These are phyloP conservation scores for Flexamia atlantica DNA, from an alignment of 2,888 invertebrate genomes.

Conservation along the genomic window DNA sequence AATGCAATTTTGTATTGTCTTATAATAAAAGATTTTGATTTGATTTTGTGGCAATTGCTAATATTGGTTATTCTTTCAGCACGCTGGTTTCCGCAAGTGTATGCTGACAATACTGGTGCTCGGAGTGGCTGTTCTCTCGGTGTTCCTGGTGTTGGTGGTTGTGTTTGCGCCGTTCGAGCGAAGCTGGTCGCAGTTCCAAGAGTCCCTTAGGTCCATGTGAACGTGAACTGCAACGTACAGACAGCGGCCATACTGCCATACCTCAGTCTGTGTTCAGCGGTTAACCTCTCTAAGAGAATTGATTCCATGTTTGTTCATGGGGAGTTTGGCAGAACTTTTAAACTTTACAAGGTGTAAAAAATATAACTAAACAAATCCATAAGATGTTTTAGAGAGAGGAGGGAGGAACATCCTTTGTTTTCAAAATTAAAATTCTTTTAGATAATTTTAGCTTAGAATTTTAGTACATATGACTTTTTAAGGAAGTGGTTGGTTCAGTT, in stretches of 20 bases:
- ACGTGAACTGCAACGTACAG: neutral
- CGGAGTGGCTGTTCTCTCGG: constrained; percentile 82
- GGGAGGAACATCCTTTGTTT: no score
- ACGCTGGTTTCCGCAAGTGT: constrained; percentile 85
- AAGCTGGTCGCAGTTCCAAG: constrained; percentile 75
- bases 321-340: no score
- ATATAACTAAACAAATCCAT: no score
- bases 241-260: neutral
- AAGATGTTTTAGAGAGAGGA: no score
- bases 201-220: constrained; percentile 65
- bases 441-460: no score
- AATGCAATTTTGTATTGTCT: no score
- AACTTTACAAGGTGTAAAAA: no score
- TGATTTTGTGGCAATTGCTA: neutral
- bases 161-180: constrained; percentile 86
- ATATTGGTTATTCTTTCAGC: constrained; percentile 78
- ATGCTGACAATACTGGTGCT: constrained; percentile 88
- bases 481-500: no score
- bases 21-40: no score
- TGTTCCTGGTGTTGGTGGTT: constrained; percentile 86
- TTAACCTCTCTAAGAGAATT: neutral
- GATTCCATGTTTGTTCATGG: neutral
- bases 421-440: no score
- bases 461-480: no score
- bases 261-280: neutral